Conservation (phyloP, 2,888 invertebrate species). For the Aporophyla nigra region DNA sequence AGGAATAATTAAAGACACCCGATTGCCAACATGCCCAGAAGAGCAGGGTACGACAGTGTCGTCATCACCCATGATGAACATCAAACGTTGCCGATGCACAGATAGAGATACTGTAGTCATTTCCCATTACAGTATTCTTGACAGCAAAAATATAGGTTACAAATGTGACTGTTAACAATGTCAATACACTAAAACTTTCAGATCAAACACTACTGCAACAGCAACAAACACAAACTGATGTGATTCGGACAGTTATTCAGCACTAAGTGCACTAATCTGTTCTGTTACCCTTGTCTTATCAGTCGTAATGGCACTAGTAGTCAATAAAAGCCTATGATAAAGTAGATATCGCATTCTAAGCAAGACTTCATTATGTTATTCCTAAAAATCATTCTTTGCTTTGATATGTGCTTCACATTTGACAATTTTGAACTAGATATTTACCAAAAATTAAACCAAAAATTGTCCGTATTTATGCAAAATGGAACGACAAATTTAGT, state of each 20-base stretch:
- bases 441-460: not conserved
- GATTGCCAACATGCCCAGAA: not conserved
- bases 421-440: not conserved
- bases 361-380: not conserved
- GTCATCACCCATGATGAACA: not conserved
- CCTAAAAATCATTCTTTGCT: not conserved
- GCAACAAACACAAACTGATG: not conserved
- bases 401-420: too few relatives aligned
- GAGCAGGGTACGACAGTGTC: not conserved
- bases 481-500: too few relatives aligned
- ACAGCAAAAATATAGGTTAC: not conserved
- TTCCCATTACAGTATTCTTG: not conserved
- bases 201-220: too few relatives aligned
- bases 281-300: slow-evolving; percentile 20
- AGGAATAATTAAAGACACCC: not conserved
- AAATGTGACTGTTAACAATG: not conserved
- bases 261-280: slow-evolving; percentile 5
- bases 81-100: not conserved
- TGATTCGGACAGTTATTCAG: not conserved
- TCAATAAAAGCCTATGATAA: slow-evolving; percentile 34
- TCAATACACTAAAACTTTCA: not conserved
- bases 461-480: too few relatives aligned
- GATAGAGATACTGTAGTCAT: not conserved
- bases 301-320: slow-evolving; percentile 2
- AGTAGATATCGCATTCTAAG: not conserved